phyloP scores from a whole-genome alignment of 2,797 vertebrate species.

The Gobionotothen gibberifrons region DNA sequence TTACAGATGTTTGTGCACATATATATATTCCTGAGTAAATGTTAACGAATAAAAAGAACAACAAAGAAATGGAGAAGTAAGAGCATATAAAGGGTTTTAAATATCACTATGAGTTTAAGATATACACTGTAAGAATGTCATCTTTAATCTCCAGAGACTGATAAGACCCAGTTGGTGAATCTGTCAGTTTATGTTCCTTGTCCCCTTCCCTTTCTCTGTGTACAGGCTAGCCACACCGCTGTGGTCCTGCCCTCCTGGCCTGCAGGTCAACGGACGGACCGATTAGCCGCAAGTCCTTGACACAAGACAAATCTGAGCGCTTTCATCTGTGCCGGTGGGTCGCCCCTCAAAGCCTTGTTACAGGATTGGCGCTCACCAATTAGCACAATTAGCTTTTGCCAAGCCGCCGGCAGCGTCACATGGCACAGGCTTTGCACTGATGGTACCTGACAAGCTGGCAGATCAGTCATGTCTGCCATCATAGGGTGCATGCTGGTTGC shows the following conservation, averaged over 20 bases:
- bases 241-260: constrained; percentile 78
- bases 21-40: neutral
- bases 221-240: constrained; percentile 57
- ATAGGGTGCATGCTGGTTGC: constrained; percentile 50
- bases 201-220: constrained; percentile 35
- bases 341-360: constrained; percentile 89
- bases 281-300: constrained; percentile 87
- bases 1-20: neutral
- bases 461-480: constrained; percentile 78
- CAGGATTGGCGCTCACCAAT: constrained; percentile 89
- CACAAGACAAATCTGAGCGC: constrained; percentile 85
- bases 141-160: constrained; percentile 12
- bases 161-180: constrained; percentile 28
- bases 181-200: constrained; percentile 23
- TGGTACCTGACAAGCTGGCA: constrained; percentile 84
- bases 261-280: constrained; percentile 85
- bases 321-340: constrained; percentile 91
- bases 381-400: constrained; percentile 90
- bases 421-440: constrained; percentile 85
- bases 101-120: constrained; percentile 5
- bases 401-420: constrained; percentile 86
- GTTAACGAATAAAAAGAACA: neutral
- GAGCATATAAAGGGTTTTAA: neutral
- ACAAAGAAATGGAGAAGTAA: neutral
- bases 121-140: constrained; percentile 25